These are phyloP conservation scores for Falcunculus frontatus DNA, from an alignment of 2,113 vertebrate species.

Conservation along the genomic window DNA sequence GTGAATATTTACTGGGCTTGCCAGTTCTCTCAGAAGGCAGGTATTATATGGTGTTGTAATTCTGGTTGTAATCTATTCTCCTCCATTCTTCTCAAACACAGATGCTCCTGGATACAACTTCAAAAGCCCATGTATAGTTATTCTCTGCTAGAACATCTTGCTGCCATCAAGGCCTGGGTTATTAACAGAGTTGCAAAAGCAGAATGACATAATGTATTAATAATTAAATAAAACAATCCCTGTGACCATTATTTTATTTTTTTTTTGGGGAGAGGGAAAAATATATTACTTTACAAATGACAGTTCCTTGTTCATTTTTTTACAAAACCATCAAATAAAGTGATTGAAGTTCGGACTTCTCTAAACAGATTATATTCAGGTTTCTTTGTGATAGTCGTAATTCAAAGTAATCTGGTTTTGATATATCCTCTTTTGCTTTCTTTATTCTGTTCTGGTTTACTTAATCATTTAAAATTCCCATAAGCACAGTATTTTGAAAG, in stretches of 20 bases:
- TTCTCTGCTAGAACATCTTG: neutral
- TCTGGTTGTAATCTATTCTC: neutral
- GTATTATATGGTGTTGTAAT: neutral
- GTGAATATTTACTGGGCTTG: neutral
- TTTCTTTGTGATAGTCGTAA: neutral
- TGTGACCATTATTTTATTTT: neutral
- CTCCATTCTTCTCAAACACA: neutral
- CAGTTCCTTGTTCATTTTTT: neutral
- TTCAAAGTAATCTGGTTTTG: neutral
- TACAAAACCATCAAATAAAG: neutral
- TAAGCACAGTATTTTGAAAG: neutral
- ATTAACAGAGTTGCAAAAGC: conserved; percentile 3
- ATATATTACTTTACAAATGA: neutral
- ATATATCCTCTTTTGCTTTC: neutral
- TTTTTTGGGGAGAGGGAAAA: neutral
- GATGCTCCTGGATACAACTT: neutral
- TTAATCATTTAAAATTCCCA: neutral
- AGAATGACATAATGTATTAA: neutral
- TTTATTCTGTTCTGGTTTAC: neutral
- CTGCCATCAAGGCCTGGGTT: neutral
- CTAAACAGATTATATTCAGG: neutral
- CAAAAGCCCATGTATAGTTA: neutral
- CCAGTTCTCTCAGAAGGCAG: neutral
- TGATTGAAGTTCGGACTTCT: neutral
- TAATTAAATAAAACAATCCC: neutral